Evolutionary conservation across 2,888 invertebrate species (phyloP), one percentile per base, ranked within the genome.

Genomic region (Ganaspis brasiliensis): DNA sequence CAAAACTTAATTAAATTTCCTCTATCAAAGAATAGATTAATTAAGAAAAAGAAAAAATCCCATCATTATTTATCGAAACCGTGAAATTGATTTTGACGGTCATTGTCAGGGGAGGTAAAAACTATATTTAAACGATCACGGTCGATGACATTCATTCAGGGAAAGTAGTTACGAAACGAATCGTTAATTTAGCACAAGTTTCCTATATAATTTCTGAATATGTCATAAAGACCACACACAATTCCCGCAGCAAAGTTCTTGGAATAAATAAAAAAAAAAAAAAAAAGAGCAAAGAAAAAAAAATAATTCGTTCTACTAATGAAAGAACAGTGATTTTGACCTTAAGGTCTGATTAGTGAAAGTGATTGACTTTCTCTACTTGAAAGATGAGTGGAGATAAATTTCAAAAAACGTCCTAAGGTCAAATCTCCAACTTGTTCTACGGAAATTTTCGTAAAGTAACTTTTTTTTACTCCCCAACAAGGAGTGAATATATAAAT

Each of bases 331-430:
- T 45, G 63, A 21, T 14, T 59, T 63, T 16, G 59, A 24, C 57
- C 37, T 72, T 21, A 59, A n/a, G 26, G 71, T 52, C 37, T 59
- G 73, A 79, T 77, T 73, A 78, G 77, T 75, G 77, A 79, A 79
- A 79, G 77, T 79, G 73, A 75, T 74, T 59, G 57, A 70, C 77
- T 77, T 57, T 61, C 75, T 59, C 59, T 61, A 49, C 19, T n/a
- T 16, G 57, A 71, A 24, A 72, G 40, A 59, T 72, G 55, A 52
- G 55, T 26, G 24, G 26, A 71, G 31, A 45, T 9, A 14, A 16
- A n/a, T 61, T 8, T 10, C 16, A 35, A 61, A 57, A 61, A 9
- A 14, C 16, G 16, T 61, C 37, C 21, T 63, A 63, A 63, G 37
- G 37, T 40, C 63, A 63, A 40, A n/a, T 12, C 40, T 37, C 14